Evolutionary conservation across 2,113 vertebrate species (phyloP).

Genomic region (Psilopsiagon aymara): DNA sequence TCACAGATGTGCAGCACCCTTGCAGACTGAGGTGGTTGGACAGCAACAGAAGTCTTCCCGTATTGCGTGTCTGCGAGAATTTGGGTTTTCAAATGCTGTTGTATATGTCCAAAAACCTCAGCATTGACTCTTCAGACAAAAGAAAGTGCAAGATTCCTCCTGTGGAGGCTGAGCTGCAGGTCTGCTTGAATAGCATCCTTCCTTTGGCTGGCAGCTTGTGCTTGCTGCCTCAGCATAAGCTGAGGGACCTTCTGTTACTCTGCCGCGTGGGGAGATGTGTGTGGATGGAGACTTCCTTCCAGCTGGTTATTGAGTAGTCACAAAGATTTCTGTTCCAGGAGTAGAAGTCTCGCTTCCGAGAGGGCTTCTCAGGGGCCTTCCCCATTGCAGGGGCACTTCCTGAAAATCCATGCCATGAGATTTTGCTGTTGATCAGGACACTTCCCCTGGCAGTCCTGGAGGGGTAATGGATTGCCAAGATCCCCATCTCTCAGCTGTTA

Average conservation of each 20-base stretch:
- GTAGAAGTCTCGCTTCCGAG: too few species aligned
- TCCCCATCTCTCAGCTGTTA: neutral
- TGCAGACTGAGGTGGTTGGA: neutral
- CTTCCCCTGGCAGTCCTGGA: neutral
- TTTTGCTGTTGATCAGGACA: neutral
- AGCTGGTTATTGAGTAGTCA: neutral
- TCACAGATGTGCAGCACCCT: neutral
- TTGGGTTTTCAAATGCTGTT: neutral
- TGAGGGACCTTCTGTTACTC: neutral
- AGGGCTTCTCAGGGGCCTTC: neutral
- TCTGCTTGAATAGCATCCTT: neutral
- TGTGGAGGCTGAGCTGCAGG: neutral
- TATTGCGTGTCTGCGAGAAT: too few species aligned
- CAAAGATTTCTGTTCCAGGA: neutral
- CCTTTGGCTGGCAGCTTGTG: neutral
- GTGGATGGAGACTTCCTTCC: neutral
- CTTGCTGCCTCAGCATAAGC: neutral
- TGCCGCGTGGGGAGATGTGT: fast-evolving
- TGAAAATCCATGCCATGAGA: neutral
- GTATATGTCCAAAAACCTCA: neutral
- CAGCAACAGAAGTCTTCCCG: neutral
- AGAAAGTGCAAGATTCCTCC: neutral
- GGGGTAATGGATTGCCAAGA: neutral
- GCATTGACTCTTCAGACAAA: neutral
- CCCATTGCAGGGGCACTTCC: fast-evolving